phyloP scores from a whole-genome alignment of 1,140 invertebrate genomes.

The Brachionus paranguensis region DNA sequence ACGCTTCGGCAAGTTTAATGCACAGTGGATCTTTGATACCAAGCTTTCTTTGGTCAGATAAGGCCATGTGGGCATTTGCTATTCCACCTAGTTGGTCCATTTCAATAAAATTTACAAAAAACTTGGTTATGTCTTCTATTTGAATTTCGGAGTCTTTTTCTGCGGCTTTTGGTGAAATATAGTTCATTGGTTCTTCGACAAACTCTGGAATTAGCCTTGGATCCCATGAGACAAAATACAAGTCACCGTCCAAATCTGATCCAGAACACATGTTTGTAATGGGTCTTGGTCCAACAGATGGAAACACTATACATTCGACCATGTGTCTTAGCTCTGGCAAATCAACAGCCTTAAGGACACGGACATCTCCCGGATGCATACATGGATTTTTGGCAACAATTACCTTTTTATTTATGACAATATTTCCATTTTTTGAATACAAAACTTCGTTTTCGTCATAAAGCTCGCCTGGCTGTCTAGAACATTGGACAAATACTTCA shows the following conservation, averaged over 20 bases:
- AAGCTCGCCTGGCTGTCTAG: background rate
- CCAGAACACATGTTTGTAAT: slow-evolving; percentile 57
- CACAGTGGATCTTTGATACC: background rate
- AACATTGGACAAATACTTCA: slow-evolving; percentile 25
- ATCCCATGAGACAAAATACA: slow-evolving; percentile 53
- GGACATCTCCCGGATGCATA: slow-evolving; percentile 46
- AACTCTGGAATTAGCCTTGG: background rate
- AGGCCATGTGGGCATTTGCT: background rate
- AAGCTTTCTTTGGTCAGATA: background rate
- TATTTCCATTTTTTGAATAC: background rate
- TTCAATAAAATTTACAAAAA: slow-evolving; percentile 12
- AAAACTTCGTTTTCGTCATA: background rate
- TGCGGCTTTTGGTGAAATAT: background rate
- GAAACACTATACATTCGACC: slow-evolving; percentile 55
- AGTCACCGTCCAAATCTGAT: slow-evolving; percentile 55
- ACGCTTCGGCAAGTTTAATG: background rate
- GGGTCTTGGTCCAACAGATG: slow-evolving; percentile 49
- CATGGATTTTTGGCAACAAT: slow-evolving; percentile 24
- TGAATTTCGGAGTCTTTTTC: background rate
- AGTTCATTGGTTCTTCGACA: background rate
- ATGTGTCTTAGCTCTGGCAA: slow-evolving; percentile 48
- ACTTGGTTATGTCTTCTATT: background rate
- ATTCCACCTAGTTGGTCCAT: slow-evolving; percentile 6
- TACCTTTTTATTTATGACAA: background rate
- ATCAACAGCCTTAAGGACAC: slow-evolving; percentile 52